Conservation (phyloP, 2,797 vertebrate species). For the Coregonus ussuriensis region DNA sequence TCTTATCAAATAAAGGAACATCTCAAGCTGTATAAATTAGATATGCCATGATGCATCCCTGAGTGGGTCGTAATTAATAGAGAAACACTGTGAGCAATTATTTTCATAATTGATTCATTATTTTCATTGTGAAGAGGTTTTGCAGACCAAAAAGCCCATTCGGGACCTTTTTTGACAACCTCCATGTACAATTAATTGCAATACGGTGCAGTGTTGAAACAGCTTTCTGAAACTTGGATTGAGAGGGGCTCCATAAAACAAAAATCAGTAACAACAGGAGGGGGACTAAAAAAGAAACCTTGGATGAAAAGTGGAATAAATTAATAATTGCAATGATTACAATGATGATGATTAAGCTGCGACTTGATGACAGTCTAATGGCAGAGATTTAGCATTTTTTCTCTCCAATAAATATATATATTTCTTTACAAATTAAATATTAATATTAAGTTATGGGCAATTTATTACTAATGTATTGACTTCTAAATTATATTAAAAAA, state of each 20-base stretch:
- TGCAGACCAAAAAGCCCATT: slow-evolving; percentile 37
- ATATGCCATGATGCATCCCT: slow-evolving; percentile 75
- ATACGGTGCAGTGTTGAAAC: slow-evolving; percentile 49
- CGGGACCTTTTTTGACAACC: slow-evolving; percentile 19
- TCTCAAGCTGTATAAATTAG: slow-evolving; percentile 44
- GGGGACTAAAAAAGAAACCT: slow-evolving; percentile 34
- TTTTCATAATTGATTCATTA: slow-evolving; percentile 6
- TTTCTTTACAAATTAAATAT: slow-evolving; percentile 75
- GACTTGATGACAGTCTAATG: slow-evolving; percentile 45
- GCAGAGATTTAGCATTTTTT: slow-evolving; percentile 61
- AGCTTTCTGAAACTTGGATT: slow-evolving; percentile 36
- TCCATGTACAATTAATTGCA: slow-evolving; percentile 33
- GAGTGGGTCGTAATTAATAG: slow-evolving; percentile 72
- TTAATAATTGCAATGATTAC: slow-evolving; percentile 48
- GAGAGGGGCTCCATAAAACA: not conserved
- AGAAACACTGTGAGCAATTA: slow-evolving; percentile 55
- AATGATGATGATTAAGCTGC: slow-evolving; percentile 40
- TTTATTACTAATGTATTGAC: slow-evolving; percentile 51
- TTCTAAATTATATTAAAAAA: slow-evolving; percentile 61
- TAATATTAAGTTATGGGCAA: slow-evolving; percentile 76
- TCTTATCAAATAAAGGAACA: slow-evolving; percentile 45
- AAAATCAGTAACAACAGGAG: slow-evolving; percentile 64
- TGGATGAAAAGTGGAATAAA: slow-evolving; percentile 65
- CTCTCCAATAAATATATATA: slow-evolving; percentile 79
- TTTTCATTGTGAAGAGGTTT: slow-evolving; percentile 45